Base-by-base conservation (phyloP, 23 tunicate genomes). In the Phallusia fumigata region DNA sequence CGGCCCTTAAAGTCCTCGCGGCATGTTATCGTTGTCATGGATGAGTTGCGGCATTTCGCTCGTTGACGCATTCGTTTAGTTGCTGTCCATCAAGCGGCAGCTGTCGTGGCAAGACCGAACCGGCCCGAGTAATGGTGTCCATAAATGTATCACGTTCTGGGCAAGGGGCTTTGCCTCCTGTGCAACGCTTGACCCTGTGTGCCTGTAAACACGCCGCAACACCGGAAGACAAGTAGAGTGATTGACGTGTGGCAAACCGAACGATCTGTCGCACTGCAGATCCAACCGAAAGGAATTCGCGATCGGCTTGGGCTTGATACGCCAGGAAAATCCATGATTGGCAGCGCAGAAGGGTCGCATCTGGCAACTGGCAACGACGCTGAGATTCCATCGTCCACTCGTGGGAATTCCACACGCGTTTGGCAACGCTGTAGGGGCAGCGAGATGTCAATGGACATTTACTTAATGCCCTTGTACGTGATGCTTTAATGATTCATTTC, bases 11-110 rank as follows among this genome's bases (percentile, higher is more conserved):
- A 58, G 69, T 58, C 28, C 69, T 40, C 47, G 47, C 47, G 47
- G 47, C 47, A 40, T 58, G 69, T 58, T 58, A 58, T 58, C 69
- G 69, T 58, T 58, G 69, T 58, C 69, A 58, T 24, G 69, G 69
- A 21, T 58, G 69, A 58, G 15, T 58, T 58, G 16, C 28, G 69
- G 69, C 69, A 58, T 58, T 58, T 21, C 69, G 69, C 5, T 1
- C 69, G 11, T 58, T 58, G 69, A 58, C 69, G 26, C 28, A 24
- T 6, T 58, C 69, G 69, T 24, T 58, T 58, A 58, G 3, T 1
- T 1, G 69, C 69, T 58, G 69, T 58, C 69, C 69, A 16, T 58
- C 69, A 58, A 24, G 16, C 16, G 13, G 69, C 69, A 58, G 69
- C 69, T 58, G 69, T 58, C 28, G 15, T 24, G 69, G 69, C 47